Evolutionary conservation across 2,797 vertebrate species (phyloP).

Genomic region (Sarcoramphus papa): DNA sequence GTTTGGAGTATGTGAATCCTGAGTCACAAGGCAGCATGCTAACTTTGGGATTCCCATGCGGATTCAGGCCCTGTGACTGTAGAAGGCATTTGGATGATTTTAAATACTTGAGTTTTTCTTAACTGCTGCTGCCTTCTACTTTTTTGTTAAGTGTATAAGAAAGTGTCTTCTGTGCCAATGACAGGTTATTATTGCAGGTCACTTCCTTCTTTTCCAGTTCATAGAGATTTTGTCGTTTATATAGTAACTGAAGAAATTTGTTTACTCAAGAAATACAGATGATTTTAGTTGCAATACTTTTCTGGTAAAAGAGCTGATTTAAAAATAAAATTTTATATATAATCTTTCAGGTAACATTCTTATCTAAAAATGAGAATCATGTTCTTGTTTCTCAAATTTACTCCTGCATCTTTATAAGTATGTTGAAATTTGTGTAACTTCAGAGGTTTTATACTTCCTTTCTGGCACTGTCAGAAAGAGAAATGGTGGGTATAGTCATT

Average conservation of each 20-base stretch:
- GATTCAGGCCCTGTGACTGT: neutral
- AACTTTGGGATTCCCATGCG: neutral
- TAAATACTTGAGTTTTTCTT: neutral
- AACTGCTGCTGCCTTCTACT: neutral
- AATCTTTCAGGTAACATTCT: neutral
- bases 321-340: neutral
- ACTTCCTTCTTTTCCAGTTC: neutral
- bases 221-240: neutral
- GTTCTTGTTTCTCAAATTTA: neutral
- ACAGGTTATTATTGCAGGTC: neutral
- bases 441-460: neutral
- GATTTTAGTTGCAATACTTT: neutral
- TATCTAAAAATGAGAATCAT: neutral
- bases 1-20: neutral
- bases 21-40: rapidly evolving
- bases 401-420: neutral
- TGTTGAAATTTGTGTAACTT: neutral
- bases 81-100: neutral
- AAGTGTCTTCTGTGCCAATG: neutral
- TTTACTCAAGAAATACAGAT: neutral
- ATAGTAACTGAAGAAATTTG: neutral
- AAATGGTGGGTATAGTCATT: rapidly evolving
- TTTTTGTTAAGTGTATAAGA: neutral
- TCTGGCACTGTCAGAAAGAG: neutral
- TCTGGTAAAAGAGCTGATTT: neutral